Base-by-base conservation (phyloP, 2,113 vertebrate genomes). In the Heterochromis multidens region DNA sequence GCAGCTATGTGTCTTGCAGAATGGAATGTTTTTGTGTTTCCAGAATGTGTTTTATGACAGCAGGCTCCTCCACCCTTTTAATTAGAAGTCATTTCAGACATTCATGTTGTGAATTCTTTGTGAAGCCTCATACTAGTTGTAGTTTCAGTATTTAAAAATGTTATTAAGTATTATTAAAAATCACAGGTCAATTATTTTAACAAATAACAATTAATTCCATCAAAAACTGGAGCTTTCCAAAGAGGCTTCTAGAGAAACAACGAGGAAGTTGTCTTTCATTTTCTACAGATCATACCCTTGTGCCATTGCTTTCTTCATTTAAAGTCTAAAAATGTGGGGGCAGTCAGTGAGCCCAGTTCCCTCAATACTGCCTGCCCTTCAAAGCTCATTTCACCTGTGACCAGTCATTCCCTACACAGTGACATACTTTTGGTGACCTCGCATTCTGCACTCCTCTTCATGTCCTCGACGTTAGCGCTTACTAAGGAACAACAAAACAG, bases 331-430 rank as follows among this genome's bases (percentile, higher is more conserved):
- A 74, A 84, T 61, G 85, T 19, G 25, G 54, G 37, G 21, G n/a
- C 70, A 23, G 40, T 4, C 17, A 67, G 72, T 59, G 87, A 90
- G 83, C 90, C 82, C 85, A 1, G 63, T 59, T 80, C 81, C 76
- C 40, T 83, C 46, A 17, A 21, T 82, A 57, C 57, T 21, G 58
- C 72, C 58, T 90, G 79, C 77, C 85, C 90, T 88, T 92, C 86
- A 84, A 40, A 94, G 89, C 89, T 60, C 58, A 23, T 2, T 76
- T 95, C 94, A 95, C 92, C 94, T 93, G 94, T 94, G 92, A 87
- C 90, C 87, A 77, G 14, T 85, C 77, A 62, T 91, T 85, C 89
- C 83, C 88, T 58, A 83, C 57, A 40, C 79, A 23, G 77, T 89
- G 84, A 74, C 81, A 83, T 87, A 59, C 80, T 84, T 84, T 78